phyloP scores from a whole-genome alignment of 2,797 vertebrate species.

The Sphenodon punctatus region DNA sequence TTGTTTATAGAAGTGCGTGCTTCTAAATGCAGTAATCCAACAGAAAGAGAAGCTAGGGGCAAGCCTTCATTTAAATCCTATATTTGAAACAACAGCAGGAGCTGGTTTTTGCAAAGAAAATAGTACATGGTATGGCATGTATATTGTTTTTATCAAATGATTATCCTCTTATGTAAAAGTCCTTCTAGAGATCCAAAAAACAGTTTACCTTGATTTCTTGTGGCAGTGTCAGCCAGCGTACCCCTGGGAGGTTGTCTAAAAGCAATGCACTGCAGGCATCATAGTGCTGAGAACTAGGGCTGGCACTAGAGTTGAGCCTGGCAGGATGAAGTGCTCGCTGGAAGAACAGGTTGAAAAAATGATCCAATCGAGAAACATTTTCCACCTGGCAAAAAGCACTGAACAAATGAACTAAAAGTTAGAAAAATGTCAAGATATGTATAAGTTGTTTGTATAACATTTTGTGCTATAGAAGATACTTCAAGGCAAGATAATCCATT shows the following conservation, averaged over 20 bases:
- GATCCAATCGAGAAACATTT: conserved; percentile 86
- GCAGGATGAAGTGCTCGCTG: conserved; percentile 87
- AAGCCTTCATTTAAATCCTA: not conserved
- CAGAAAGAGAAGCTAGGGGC: not conserved
- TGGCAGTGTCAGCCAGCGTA: conserved; percentile 90
- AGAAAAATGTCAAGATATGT: conserved; percentile 29
- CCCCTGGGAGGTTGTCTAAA: conserved; percentile 85
- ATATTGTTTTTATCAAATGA: not conserved
- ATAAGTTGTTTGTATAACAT: conserved; percentile 30
- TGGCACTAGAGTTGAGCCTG: conserved; percentile 55
- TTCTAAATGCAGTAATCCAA: not conserved
- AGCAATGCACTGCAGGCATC: conserved; percentile 79
- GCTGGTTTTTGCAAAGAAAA: not conserved
- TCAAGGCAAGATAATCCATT: not conserved
- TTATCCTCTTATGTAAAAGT: not conserved
- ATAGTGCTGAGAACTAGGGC: conserved; percentile 50
- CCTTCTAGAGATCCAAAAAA: not conserved
- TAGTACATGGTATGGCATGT: not conserved
- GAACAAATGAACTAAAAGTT: conserved; percentile 66
- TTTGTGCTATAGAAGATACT: not conserved
- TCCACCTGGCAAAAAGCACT: conserved; percentile 90
- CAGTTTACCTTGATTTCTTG: conserved; percentile 85
- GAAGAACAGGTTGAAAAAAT: conserved; percentile 96
- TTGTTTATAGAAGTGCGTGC: not conserved
- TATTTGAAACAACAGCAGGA: not conserved